These are phyloP conservation scores for Salmo trutta DNA, from an alignment of 2,797 vertebrate species.

Conservation along the genomic window DNA sequence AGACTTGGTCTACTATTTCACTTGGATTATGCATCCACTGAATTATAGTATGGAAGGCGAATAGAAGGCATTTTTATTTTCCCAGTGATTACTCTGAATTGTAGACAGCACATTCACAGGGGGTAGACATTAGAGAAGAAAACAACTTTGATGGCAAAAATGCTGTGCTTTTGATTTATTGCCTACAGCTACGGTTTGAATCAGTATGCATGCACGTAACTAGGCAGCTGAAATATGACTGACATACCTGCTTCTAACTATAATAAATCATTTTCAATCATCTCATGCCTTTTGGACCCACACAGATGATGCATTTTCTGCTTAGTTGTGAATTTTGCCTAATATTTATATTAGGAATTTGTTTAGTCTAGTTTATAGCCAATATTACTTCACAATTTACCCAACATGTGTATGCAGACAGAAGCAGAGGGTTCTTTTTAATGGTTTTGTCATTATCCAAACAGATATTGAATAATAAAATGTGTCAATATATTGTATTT, in stretches of 20 bases:
- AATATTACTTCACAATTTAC: background rate
- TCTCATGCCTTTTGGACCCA: conserved; percentile 15
- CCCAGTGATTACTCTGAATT: conserved; percentile 31
- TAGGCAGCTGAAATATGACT: conserved; percentile 47
- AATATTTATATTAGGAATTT: background rate
- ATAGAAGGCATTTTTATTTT: conserved; percentile 13
- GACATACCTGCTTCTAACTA: conserved; percentile 46
- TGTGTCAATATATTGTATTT: too few relatives aligned
- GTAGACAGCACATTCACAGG: conserved; percentile 37
- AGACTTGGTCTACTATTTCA: conserved; percentile 58
- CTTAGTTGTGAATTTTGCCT: background rate
- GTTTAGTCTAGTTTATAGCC: background rate
- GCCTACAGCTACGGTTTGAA: conserved; percentile 38
- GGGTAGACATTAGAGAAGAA: conserved; percentile 32
- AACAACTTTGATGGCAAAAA: conserved; percentile 39
- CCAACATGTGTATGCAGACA: background rate
- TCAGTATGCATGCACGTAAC: conserved; percentile 34
- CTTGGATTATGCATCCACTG: conserved; percentile 33
- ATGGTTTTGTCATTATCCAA: too few relatives aligned
- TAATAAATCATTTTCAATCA: conserved; percentile 52
- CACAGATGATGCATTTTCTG: conserved; percentile 19
- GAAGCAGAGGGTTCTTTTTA: background rate
- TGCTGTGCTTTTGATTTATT: conserved; percentile 52
- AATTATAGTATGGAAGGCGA: conserved; percentile 34
- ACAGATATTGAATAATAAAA: too few relatives aligned